These are phyloP conservation scores for Bergia puertoricense DNA, from an alignment of 92 coral and sea anemone genomes.

Conservation along the genomic window DNA sequence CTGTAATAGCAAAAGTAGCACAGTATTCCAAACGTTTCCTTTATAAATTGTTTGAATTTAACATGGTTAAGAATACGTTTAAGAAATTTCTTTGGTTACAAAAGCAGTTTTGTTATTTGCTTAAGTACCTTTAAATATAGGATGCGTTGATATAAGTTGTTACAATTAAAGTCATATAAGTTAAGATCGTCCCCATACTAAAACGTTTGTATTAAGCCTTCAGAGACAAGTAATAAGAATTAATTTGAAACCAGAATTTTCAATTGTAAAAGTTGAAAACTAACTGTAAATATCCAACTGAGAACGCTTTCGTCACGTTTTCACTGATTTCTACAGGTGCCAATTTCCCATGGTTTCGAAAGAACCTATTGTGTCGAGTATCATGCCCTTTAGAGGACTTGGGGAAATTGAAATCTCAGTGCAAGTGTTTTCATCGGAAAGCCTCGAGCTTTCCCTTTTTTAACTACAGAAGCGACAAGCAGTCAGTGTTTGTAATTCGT, in stretches of 20 bases:
- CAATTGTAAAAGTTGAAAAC: neutral
- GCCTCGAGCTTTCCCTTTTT: too few relatives aligned
- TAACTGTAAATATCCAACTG: neutral
- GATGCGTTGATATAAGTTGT: neutral
- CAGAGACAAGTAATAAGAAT: neutral
- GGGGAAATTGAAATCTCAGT: neutral
- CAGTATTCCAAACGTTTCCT: neutral
- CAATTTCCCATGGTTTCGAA: neutral
- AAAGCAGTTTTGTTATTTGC: neutral
- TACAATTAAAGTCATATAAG: too few relatives aligned
- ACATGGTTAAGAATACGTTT: neutral
- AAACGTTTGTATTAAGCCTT: neutral
- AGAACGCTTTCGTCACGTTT: neutral
- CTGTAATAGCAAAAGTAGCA: neutral
- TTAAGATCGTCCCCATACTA: neutral
- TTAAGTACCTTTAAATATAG: neutral
- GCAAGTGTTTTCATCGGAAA: neutral
- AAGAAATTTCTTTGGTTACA: too few relatives aligned
- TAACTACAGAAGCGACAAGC: too few relatives aligned
- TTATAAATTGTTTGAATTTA: too few relatives aligned
- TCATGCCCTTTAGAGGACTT: neutral
- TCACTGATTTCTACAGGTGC: neutral
- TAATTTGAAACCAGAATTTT: neutral
- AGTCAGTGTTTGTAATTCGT: too few relatives aligned
- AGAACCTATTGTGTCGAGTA: neutral